Evolutionary conservation across 1,140 invertebrate species (phyloP).

Genomic region (Micrasema minimum): DNA sequence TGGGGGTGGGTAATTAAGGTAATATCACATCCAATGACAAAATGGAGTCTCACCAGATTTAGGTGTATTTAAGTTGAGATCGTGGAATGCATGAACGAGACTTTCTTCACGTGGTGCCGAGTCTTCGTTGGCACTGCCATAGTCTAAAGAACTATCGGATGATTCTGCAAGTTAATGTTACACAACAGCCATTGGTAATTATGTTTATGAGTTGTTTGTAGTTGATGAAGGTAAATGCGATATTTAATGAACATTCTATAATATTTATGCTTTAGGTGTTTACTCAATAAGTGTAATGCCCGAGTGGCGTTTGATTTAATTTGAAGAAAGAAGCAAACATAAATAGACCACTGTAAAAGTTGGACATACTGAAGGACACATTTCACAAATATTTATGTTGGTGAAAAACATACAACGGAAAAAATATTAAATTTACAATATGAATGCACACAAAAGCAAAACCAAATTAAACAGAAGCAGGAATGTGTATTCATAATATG

Average conservation of each 20-base stretch:
- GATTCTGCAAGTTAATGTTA: conserved; percentile 54
- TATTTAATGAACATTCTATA: too few species aligned
- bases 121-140: conserved; percentile 53
- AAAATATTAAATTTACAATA: too few species aligned
- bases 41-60: conserved; percentile 48
- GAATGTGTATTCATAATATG: too few species aligned
- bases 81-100: conserved; percentile 40
- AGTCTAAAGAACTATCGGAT: conserved; percentile 54
- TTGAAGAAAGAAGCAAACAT: conserved; percentile 8
- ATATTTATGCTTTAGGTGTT: too few species aligned
- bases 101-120: conserved; percentile 46
- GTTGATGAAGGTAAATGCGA: conserved; percentile 10
- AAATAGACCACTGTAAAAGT: neutral
- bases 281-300: too few species aligned
- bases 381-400: conserved; percentile 2
- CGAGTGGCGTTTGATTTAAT: neutral
- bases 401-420: neutral
- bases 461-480: too few species aligned
- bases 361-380: neutral
- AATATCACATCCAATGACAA: conserved; percentile 22
- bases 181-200: conserved; percentile 45
- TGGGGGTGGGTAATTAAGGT: neutral
- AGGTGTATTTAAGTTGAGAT: conserved; percentile 49
- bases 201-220: conserved; percentile 34
- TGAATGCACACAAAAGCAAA: too few species aligned